phyloP scores from a whole-genome alignment of 2,888 invertebrate species.

The Chydorus sphaericus region DNA sequence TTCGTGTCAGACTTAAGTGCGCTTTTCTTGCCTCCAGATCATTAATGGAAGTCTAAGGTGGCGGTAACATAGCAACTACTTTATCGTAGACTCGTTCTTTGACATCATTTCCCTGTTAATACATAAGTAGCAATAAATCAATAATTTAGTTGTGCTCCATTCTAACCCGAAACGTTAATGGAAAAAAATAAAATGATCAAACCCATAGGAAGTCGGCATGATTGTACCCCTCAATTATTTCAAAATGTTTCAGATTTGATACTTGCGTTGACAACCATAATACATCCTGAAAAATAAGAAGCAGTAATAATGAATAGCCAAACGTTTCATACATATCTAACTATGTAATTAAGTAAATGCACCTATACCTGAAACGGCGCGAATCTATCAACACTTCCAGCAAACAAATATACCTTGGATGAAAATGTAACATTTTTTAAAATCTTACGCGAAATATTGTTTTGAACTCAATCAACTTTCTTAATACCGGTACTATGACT shows the following conservation, averaged over 20 bases:
- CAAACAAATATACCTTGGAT: background rate
- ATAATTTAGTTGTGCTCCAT: no score
- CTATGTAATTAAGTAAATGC: no score
- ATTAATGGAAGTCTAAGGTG: no score
- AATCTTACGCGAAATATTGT: no score
- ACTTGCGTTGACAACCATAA: background rate
- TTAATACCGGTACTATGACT: background rate
- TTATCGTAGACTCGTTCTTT: background rate
- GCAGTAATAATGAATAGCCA: no score
- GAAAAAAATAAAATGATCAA: background rate
- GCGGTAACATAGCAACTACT: background rate
- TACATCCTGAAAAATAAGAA: background rate
- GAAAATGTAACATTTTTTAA: no score
- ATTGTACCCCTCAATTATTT: background rate
- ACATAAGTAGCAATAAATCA: background rate
- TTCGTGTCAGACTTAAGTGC: no score
- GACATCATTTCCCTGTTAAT: background rate
- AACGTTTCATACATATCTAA: no score
- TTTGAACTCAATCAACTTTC: no score
- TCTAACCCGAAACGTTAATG: background rate
- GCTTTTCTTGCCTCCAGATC: no score
- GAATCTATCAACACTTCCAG: background rate
- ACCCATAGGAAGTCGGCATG: background rate
- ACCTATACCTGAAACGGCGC: background rate
- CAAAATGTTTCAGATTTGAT: background rate